Evolutionary conservation across 2,888 invertebrate species (phyloP).

Genomic region (Tanypteryx hageni): DNA sequence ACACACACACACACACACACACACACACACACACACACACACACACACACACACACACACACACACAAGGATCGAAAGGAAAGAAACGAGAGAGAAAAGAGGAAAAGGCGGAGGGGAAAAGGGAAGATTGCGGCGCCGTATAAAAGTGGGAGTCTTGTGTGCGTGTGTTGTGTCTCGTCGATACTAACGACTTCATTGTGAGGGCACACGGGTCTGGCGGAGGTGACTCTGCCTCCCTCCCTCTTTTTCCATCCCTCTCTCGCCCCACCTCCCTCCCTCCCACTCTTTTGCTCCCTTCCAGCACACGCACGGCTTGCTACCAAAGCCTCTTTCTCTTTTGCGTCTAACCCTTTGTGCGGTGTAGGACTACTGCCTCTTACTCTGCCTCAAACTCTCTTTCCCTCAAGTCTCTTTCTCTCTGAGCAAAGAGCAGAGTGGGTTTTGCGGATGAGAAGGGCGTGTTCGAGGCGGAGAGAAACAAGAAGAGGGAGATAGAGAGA

Average conservation of each 20-base stretch:
- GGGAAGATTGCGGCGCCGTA: background rate
- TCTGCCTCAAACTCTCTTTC: background rate
- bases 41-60: no score
- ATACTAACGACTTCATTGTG: constrained; percentile 35
- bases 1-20: no score
- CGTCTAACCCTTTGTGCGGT: constrained; percentile 8
- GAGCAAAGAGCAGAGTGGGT: background rate
- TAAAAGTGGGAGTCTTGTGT: background rate
- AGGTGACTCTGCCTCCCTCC: background rate
- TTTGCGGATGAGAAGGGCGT: background rate
- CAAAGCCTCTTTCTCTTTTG: constrained; percentile 3
- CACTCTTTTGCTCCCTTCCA: background rate
- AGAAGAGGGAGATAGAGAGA: background rate
- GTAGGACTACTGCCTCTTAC: constrained; percentile 3
- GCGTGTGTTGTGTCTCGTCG: background rate
- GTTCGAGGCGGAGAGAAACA: background rate
- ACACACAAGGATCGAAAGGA: background rate
- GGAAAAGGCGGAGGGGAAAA: background rate
- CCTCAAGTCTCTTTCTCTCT: background rate
- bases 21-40: no score
- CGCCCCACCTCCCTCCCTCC: background rate
- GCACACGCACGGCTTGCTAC: constrained; percentile 10
- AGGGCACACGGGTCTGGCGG: background rate
- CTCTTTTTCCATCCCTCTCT: background rate
- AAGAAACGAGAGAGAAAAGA: background rate